Percentiles rank a stretch among this genome's conserved stretches.
Evolutionary conservation across 2,888 invertebrate species (phyloP).

Genomic region (Stenodema calcarata): DNA sequence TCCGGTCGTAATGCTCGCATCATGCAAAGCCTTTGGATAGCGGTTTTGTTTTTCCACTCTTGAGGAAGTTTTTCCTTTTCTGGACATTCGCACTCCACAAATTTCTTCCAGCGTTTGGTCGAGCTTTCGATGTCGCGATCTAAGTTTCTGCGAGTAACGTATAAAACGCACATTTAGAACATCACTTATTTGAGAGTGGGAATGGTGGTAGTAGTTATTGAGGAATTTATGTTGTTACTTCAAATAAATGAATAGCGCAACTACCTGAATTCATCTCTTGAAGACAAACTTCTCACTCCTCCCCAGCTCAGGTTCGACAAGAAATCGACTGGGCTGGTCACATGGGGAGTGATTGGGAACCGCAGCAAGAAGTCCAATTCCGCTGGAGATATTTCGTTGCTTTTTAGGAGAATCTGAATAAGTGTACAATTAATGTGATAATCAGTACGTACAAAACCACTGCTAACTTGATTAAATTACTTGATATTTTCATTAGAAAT

Average conservation of each 20-base stretch:
- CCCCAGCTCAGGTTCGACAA: conserved; percentile 93
- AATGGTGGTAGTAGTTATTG: no score
- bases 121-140: conserved; percentile 96
- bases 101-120: conserved; percentile 96
- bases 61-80: conserved; percentile 97
- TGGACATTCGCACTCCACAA: conserved; percentile 92
- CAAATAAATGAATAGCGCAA: conserved; percentile 34
- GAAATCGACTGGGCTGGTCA: conserved; percentile 94
- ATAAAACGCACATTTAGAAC: no score
- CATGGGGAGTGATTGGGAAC: conserved; percentile 90
- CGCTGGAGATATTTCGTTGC: conserved; percentile 81
- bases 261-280: conserved; percentile 84
- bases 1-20: conserved; percentile 92
- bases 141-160: conserved; percentile 70
- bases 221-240: no score
- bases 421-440: no score
- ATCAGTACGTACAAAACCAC: no score
- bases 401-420: conserved; percentile 79
- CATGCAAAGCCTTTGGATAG: conserved; percentile 93
- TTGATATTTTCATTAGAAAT: no score
- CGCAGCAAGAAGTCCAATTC: conserved; percentile 92
- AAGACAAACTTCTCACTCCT: conserved; percentile 87
- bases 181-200: no score
- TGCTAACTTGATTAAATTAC: no score
- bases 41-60: conserved; percentile 96